phyloP scores from a whole-genome alignment of 37 sponge, comb jelly and placozoan species.

The Oopsacas minuta region DNA sequence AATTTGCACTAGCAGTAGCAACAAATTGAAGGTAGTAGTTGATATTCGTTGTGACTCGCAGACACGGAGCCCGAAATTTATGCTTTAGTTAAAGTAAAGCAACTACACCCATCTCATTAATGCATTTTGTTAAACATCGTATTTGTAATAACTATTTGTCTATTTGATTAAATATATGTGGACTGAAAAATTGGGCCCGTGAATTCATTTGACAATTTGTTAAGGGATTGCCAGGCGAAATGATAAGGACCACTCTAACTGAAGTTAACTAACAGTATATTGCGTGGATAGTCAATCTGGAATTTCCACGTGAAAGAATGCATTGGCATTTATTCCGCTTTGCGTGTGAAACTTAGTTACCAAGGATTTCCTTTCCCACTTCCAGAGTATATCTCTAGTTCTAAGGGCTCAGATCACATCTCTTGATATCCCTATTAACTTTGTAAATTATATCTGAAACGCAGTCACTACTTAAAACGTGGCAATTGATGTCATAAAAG shows the following conservation, averaged over 20 bases:
- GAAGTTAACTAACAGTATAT: no score
- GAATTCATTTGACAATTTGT: no score
- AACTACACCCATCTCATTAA: constrained; percentile 19
- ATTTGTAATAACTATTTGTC: no score
- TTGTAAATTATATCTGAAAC: neutral
- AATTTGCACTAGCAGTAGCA: neutral
- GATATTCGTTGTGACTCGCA: constrained; percentile 15
- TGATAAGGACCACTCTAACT: no score
- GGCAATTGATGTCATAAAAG: neutral
- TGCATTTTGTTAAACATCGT: neutral
- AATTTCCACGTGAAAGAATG: no score
- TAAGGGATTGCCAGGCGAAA: no score
- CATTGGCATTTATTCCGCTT: no score
- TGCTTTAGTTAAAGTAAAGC: neutral
- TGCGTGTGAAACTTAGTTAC: neutral
- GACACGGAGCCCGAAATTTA: neutral
- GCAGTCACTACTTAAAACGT: neutral
- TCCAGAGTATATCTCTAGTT: neutral
- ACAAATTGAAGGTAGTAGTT: neutral
- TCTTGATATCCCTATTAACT: neutral
- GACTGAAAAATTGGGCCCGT: no score
- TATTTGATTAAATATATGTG: no score
- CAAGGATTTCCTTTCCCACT: neutral
- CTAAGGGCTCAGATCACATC: neutral
- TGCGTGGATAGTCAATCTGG: no score